Conservation (phyloP, 2,888 invertebrate genomes). For the Coenonympha glycerion region DNA sequence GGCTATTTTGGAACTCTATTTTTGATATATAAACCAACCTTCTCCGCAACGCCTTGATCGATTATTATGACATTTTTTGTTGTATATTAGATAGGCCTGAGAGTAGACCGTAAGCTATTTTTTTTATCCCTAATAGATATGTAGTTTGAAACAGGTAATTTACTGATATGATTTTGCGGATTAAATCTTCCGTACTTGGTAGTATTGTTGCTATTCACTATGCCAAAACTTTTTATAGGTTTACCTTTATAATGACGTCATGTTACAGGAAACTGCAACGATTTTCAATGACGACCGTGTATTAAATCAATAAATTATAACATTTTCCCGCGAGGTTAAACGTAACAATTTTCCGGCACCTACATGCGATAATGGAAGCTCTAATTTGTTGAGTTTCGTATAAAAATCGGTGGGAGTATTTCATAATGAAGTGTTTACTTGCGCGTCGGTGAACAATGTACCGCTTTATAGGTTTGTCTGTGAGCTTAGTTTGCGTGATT, state of each 20-base stretch:
- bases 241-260: not conserved
- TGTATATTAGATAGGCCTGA: too few species aligned
- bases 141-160: too few species aligned
- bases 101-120: too few species aligned
- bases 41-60: too few species aligned
- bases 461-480: constrained; percentile 1
- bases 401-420: constrained; percentile 8
- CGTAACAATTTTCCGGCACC: not conserved
- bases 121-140: too few species aligned
- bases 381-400: constrained; percentile 10
- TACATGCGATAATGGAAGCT: constrained; percentile 1
- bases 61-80: too few species aligned
- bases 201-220: too few species aligned
- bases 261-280: not conserved
- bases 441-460: constrained; percentile 8
- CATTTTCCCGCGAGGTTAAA: not conserved
- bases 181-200: too few species aligned
- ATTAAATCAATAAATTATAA: not conserved
- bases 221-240: too few species aligned
- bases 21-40: too few species aligned
- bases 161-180: too few species aligned
- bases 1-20: too few species aligned
- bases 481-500: constrained; percentile 6
- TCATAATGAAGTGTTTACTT: not conserved
- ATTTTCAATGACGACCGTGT: not conserved